Base-by-base conservation (phyloP, 92 coral and sea anemone species). In the Chrysogorgia sp. region DNA sequence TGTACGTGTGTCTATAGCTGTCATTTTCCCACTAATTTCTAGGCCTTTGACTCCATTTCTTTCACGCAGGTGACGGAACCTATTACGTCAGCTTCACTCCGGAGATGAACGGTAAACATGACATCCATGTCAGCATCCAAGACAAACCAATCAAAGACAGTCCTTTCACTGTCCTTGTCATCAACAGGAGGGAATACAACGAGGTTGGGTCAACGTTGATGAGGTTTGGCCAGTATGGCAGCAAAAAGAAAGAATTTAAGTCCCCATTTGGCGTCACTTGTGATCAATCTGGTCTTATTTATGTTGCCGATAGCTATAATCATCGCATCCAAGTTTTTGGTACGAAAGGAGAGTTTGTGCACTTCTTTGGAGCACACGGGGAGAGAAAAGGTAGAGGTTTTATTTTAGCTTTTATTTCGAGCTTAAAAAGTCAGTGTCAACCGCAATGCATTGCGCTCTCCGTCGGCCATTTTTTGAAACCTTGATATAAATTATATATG, bases 101-200 rank as follows among this genome's bases (percentile, higher is more conserved):
- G 2, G 96, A 94, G 37, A 87, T 91, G 60, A 94, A 96, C 82
- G 99, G 99, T 19, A 91, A 87, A 45, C 99, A 96, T 63, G 83
- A 83, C 21, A 86, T 93, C 1, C 29, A 83, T 17, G 99, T 96
- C 25, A 82, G 91, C 26, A 96, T 96, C 35, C 97, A 91, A 58
- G 99, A 91, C 82, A 96, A 89, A 63, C 96, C 97, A 3, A 96
- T 96, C 86, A 96, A 91, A 84, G 99, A 90, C 82, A 96, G 99
- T 50, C 99, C 99, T 31, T 96, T 96, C 81, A 91, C 88, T 37
- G 96, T 91, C 28, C 84, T 96, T 28, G 99, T 96, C 1, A 87
- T 96, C 85, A 96, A 96, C 90, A 82, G 99, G 25, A 92, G 99
- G 24, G 99, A 96, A 74, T 96, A 96, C 80, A 81, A 90, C 82